Conservation (phyloP, 2,888 invertebrate species). For the Odontocerum albicorne region DNA sequence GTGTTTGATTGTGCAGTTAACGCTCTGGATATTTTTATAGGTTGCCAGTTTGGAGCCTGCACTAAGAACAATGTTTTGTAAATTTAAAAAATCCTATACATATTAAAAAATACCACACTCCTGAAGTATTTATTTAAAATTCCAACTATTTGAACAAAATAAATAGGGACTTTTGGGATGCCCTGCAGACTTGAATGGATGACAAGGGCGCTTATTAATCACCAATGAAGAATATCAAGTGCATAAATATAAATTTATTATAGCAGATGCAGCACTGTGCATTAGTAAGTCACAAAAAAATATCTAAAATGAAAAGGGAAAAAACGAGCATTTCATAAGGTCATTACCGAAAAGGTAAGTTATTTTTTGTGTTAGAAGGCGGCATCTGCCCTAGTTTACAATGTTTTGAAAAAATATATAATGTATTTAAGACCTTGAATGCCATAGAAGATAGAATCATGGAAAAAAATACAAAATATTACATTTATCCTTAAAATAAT, state of each 20-base stretch:
- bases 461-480: constrained; percentile 12
- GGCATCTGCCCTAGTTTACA: constrained; percentile 21
- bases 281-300: constrained; percentile 19
- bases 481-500: constrained; percentile 19
- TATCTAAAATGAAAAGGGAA: constrained; percentile 16
- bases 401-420: constrained; percentile 8
- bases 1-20: no score
- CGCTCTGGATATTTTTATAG: no score
- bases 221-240: constrained; percentile 22
- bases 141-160: no score
- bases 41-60: no score
- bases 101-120: no score
- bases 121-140: no score
- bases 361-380: constrained; percentile 20
- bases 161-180: no score
- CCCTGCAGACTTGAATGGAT: no score
- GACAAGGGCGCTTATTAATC: constrained; percentile 16
- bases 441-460: constrained; percentile 9
- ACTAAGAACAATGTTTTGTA: no score
- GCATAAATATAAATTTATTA: constrained; percentile 22
- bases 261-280: constrained; percentile 26
- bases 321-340: constrained; percentile 15
- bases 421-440: constrained; percentile 20
- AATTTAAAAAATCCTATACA: no score
- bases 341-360: constrained; percentile 14